Evolutionary conservation across 2,113 vertebrate genomes (phyloP).

Genomic region (Pseudorasbora parva): DNA sequence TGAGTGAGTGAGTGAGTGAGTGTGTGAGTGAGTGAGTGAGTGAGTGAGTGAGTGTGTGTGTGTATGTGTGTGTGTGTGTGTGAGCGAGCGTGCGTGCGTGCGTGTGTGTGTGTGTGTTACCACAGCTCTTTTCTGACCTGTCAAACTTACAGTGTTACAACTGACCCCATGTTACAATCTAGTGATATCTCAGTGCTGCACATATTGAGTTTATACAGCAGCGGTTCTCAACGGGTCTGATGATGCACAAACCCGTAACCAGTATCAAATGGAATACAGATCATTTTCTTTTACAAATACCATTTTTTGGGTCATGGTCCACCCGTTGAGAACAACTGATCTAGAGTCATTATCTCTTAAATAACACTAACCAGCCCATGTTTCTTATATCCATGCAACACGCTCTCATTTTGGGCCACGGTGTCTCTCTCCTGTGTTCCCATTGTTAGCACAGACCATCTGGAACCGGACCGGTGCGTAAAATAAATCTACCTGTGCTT

Average conservation of each 20-base stretch:
- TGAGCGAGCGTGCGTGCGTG: too few relatives aligned
- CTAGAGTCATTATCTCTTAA: neutral
- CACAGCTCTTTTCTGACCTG: too few relatives aligned
- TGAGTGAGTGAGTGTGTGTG: too few relatives aligned
- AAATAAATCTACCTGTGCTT: constrained; percentile 44
- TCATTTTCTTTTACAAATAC: neutral
- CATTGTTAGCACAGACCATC: constrained; percentile 12
- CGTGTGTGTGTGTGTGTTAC: too few relatives aligned
- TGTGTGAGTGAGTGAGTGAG: too few relatives aligned
- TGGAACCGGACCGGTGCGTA: neutral
- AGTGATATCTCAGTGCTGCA: neutral
- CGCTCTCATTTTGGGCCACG: neutral
- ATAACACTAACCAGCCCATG: neutral
- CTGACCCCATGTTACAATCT: too few relatives aligned
- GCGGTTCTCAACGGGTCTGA: neutral
- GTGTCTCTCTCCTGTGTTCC: neutral
- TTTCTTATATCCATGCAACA: neutral
- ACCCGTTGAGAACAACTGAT: neutral
- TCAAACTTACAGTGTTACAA: too few relatives aligned
- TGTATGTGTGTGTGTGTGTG: too few relatives aligned
- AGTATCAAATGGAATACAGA: neutral
- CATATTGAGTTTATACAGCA: neutral
- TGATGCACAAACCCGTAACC: neutral
- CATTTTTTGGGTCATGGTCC: neutral
- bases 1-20: too few relatives aligned